Conservation (phyloP, 30 jellyfish, hydroid and myxozoan genomes). For the Hydractinia echinata region DNA sequence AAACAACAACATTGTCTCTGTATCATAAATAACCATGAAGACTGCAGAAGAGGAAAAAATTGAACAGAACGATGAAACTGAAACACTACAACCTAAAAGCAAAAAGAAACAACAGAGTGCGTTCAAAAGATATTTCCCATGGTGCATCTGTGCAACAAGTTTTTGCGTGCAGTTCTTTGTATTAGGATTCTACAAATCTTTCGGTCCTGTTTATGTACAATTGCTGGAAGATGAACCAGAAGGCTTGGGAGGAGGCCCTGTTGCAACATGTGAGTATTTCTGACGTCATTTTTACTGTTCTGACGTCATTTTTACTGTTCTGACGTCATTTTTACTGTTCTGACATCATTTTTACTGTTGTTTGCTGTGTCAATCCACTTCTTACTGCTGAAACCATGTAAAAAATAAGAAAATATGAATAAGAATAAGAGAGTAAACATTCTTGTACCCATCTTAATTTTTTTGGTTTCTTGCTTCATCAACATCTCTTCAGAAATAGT, state of each 20-base stretch:
- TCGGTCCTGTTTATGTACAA: slow-evolving; percentile 75
- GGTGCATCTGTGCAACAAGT: slow-evolving; percentile 76
- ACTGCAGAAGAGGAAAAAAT: too few relatives aligned
- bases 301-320: slow-evolving; percentile 1
- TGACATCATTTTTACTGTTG: too few relatives aligned
- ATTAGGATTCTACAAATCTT: slow-evolving; percentile 79
- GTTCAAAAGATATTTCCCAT: slow-evolving; percentile 29
- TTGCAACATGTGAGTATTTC: slow-evolving; percentile 61
- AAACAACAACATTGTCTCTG: too few relatives aligned
- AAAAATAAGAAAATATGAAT: too few relatives aligned
- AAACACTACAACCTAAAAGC: too few relatives aligned
- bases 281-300: background rate
- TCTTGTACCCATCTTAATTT: background rate
- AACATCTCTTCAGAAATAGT: background rate
- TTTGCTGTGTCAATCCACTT: too few relatives aligned
- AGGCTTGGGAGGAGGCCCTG: slow-evolving; percentile 60
- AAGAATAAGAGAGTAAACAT: too few relatives aligned
- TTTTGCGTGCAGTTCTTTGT: slow-evolving; percentile 75
- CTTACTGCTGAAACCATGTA: too few relatives aligned
- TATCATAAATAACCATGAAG: too few relatives aligned
- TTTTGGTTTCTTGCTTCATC: background rate
- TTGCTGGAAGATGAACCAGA: slow-evolving; percentile 43
- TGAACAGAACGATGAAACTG: too few relatives aligned
- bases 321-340: too few relatives aligned
- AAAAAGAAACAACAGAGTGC: background rate